These are phyloP conservation scores for Parasteatoda tepidariorum DNA, from an alignment of 1,140 invertebrate genomes.

Conservation along the genomic window DNA sequence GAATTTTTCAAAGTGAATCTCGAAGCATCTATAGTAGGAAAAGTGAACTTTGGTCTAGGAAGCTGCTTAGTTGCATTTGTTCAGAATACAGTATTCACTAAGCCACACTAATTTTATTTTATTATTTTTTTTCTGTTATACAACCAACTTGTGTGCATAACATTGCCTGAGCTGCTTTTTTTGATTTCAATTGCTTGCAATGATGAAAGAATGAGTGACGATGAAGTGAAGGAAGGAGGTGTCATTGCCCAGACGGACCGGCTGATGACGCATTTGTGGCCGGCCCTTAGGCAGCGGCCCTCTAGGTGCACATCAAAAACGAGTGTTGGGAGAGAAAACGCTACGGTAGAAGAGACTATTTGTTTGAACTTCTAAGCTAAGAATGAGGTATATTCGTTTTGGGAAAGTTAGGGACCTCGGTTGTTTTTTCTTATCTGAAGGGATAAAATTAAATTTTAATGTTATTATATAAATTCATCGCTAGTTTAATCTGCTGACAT, in stretches of 20 bases:
- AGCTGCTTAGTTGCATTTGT: slow-evolving; percentile 54
- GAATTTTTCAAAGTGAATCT: background rate
- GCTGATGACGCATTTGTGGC: slow-evolving; percentile 29
- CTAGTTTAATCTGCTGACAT: no score
- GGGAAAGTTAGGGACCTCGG: slow-evolving; percentile 30
- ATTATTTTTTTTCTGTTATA: slow-evolving; percentile 49
- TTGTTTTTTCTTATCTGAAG: background rate
- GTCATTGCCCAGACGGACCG: slow-evolving; percentile 11
- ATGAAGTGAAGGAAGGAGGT: slow-evolving; percentile 28
- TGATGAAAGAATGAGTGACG: slow-evolving; percentile 57
- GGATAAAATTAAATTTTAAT: no score
- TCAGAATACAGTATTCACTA: slow-evolving; percentile 54
- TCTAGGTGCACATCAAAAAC: slow-evolving; percentile 61
- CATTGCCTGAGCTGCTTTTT: slow-evolving; percentile 61
- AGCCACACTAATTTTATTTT: slow-evolving; percentile 52
- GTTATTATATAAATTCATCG: no score
- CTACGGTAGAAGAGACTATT: slow-evolving; percentile 61
- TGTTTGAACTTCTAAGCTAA: slow-evolving; percentile 44
- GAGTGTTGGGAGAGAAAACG: slow-evolving; percentile 60
- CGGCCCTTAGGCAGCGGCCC: slow-evolving; percentile 39
- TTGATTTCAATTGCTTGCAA: slow-evolving; percentile 61
- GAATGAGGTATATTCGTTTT: slow-evolving; percentile 53
- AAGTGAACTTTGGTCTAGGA: slow-evolving; percentile 49
- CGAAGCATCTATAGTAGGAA: background rate
- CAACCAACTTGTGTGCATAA: slow-evolving; percentile 60